Percentiles rank a stretch among this genome's conserved stretches.
These are phyloP conservation scores for Pherbina coryleti DNA, from an alignment of 2,888 invertebrate genomes.

Conservation along the genomic window DNA sequence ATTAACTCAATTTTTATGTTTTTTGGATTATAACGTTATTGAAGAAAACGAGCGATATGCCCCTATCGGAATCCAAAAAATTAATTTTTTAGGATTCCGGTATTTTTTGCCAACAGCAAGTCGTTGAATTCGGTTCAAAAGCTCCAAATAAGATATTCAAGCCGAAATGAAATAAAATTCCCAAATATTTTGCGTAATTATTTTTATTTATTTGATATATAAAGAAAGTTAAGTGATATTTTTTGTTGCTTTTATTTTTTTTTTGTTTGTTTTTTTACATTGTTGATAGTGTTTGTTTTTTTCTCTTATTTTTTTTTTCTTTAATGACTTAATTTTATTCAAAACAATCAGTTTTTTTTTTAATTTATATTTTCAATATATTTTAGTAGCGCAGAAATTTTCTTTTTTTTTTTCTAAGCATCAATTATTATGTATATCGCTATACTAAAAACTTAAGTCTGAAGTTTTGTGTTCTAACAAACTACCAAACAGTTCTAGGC, in stretches of 20 bases:
- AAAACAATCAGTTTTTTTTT: conserved; percentile 15
- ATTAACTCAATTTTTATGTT: no score
- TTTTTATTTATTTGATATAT: conserved; percentile 30
- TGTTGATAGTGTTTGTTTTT: conserved; percentile 5
- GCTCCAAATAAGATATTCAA: no score
- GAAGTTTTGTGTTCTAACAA: conserved; percentile 2
- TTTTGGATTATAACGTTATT: no score
- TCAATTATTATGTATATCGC: background rate
- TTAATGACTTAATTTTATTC: background rate
- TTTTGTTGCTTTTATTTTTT: background rate
- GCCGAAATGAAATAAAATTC: background rate
- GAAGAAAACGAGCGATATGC: no score
- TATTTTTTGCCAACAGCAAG: no score
- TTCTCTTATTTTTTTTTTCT: background rate
- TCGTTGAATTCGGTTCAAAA: no score
- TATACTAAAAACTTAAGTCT: background rate
- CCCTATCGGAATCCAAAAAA: no score
- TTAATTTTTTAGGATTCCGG: no score
- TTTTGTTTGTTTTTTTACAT: conserved; percentile 20
- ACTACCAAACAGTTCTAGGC: conserved; percentile 14
- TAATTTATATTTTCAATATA: background rate
- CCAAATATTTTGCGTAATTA: background rate
- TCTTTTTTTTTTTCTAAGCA: conserved; percentile 25
- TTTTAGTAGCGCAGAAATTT: conserved; percentile 12
- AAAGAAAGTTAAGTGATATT: conserved; percentile 27